These are phyloP conservation scores for Drosophila persimilis DNA, from an alignment of 1,140 invertebrate species.

Conservation along the genomic window DNA sequence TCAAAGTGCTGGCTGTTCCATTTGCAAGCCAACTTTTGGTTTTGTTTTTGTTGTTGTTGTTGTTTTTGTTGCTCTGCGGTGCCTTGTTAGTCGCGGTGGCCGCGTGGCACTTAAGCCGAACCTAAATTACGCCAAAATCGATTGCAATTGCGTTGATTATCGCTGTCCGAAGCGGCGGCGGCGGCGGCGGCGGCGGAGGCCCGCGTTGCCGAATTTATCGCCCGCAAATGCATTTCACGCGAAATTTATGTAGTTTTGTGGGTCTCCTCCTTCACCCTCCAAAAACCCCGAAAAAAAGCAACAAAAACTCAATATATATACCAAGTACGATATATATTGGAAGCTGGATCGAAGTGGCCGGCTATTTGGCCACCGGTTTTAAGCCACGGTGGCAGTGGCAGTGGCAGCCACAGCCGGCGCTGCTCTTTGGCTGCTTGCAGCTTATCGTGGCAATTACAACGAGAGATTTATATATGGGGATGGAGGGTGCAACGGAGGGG, in stretches of 20 bases:
- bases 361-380: slow-evolving; percentile 73
- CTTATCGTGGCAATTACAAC: slow-evolving; percentile 79
- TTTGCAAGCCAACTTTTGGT: slow-evolving; percentile 13
- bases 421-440: slow-evolving; percentile 39
- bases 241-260: slow-evolving; percentile 75
- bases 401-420: slow-evolving; percentile 37
- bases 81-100: slow-evolving; percentile 45
- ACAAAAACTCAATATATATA: slow-evolving; percentile 22
- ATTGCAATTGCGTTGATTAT: slow-evolving; percentile 81
- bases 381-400: slow-evolving; percentile 43
- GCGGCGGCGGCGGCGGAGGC: too few relatives aligned
- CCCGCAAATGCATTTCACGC: slow-evolving; percentile 76
- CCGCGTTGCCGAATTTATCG: slow-evolving; percentile 74
- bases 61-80: slow-evolving; percentile 12
- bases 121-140: slow-evolving; percentile 80
- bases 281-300: neutral
- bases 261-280: neutral
- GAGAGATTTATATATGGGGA: slow-evolving; percentile 70
- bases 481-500: slow-evolving; percentile 22
- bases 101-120: slow-evolving; percentile 67
- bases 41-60: slow-evolving; percentile 1
- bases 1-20: slow-evolving; percentile 10
- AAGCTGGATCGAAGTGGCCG: slow-evolving; percentile 38
- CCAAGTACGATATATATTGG: slow-evolving; percentile 42
- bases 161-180: slow-evolving; percentile 50